Evolutionary conservation across 2,113 vertebrate species (phyloP).

Genomic region (Myotis yumanensis): DNA sequence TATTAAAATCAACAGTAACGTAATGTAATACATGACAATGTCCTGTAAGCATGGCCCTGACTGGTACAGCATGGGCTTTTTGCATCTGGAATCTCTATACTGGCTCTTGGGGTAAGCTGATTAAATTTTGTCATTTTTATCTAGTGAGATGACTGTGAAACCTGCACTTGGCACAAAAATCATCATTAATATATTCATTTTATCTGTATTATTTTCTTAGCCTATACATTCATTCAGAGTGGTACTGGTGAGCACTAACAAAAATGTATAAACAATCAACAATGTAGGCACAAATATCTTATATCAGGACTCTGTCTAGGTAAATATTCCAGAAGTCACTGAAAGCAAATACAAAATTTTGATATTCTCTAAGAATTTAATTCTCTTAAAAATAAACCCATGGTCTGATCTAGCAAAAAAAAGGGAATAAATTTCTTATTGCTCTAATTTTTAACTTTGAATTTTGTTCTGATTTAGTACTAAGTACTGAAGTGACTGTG

Average conservation of each 20-base stretch:
- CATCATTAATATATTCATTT: background rate
- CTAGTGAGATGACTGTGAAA: background rate
- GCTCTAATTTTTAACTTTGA: background rate
- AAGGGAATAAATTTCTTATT: background rate
- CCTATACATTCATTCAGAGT: background rate
- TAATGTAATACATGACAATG: background rate
- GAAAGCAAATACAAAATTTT: background rate
- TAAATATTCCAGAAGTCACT: background rate
- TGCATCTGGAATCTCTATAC: background rate
- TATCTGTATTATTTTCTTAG: conserved; percentile 19
- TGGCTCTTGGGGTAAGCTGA: background rate
- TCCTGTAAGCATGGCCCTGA: background rate
- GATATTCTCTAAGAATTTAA: background rate
- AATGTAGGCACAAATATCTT: background rate
- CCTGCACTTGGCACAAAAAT: background rate
- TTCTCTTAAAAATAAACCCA: conserved; percentile 2
- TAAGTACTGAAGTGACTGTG: background rate
- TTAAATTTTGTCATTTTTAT: background rate
- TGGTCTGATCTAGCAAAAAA: background rate
- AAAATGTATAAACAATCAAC: background rate
- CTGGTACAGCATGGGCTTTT: background rate
- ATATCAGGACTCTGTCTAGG: background rate
- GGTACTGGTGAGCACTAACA: background rate
- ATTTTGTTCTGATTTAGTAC: conserved; percentile 24
- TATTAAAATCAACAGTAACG: background rate